phyloP scores from a whole-genome alignment of 2,888 invertebrate species.

The Cyclophora albipunctata region DNA sequence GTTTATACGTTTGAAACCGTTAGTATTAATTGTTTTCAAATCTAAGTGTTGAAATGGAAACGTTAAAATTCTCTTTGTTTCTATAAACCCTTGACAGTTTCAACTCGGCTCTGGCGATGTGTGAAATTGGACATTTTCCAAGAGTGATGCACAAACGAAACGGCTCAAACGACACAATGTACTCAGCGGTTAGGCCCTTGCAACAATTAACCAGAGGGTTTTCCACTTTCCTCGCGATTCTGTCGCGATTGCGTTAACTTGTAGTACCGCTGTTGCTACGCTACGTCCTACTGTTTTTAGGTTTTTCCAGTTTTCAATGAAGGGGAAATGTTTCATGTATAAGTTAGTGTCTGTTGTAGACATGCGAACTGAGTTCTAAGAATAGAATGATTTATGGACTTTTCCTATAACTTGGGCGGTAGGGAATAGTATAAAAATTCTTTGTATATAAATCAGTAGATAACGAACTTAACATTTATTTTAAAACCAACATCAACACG shows the following conservation, averaged over 20 bases:
- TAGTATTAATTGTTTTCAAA: background rate
- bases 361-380: too few relatives aligned
- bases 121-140: constrained; percentile 24
- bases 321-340: constrained; percentile 1
- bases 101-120: constrained; percentile 9
- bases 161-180: constrained; percentile 13
- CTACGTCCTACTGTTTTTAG: background rate
- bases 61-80: constrained; percentile 11
- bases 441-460: too few relatives aligned
- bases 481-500: too few relatives aligned
- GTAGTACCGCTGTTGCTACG: background rate
- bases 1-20: background rate
- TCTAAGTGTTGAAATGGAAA: constrained; percentile 6
- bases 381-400: too few relatives aligned
- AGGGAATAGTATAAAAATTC: too few relatives aligned
- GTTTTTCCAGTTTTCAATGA: constrained; percentile 5
- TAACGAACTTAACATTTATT: too few relatives aligned
- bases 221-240: constrained; percentile 13
- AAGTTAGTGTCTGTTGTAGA: background rate
- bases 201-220: constrained; percentile 12
- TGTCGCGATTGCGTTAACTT: constrained; percentile 6
- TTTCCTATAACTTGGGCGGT: too few relatives aligned
- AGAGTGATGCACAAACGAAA: constrained; percentile 15
- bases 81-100: constrained; percentile 14
- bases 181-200: constrained; percentile 17